Base-by-base conservation (phyloP, 2,888 invertebrate genomes). In the Pachliopta kotzebuea region DNA sequence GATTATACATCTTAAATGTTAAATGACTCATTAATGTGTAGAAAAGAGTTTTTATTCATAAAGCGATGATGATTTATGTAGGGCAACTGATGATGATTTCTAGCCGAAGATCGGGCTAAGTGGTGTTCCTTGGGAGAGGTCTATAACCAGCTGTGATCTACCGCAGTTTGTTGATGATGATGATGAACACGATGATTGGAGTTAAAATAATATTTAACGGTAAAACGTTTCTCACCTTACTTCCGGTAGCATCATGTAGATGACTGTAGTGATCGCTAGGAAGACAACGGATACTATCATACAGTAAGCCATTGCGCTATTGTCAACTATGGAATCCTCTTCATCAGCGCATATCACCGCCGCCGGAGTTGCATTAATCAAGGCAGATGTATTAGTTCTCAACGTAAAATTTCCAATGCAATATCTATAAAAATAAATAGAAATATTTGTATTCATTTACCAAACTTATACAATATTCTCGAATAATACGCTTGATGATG, bases 251-350 rank as follows among this genome's bases (percentile, higher is more conserved):
- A 72, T 68, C 20, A 71, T 62, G 64, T 90, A 90, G 26, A 89
- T 77, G 1, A 82, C 37, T 1, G 79, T 76, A 8, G 87, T 89
- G 0, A 85, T 66, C 0, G 72, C 62, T 0, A 88, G 74, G 62
- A 86, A 88, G 21, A 87, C 62, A 2, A 81, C 77, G 0, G 90
- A 90, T 0, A 83, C 72, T 14, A 83, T 73, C 80, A 85, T 78
- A 45, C 86, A 87, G 68, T 83, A 85, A 14, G 82, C 82, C 42
- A 84, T 58, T 8, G 83, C 68, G 2, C 61, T 67, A 0, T 84
- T 78, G 24, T 79, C 76, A 0, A 80, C 58, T 0, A 79, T 64
- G 1, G 64, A 61, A n/a, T 69, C 67, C 4, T 76, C 73, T 14
- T 78, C 76, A 4, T 76, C 72, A 0, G 70, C 72, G 11, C 69